A percentile compares a stretch with the other conserved stretches of the same genome.
These are phyloP conservation scores for Dichetophora obliterata DNA, from an alignment of 2,888 invertebrate genomes.

Conservation along the genomic window DNA sequence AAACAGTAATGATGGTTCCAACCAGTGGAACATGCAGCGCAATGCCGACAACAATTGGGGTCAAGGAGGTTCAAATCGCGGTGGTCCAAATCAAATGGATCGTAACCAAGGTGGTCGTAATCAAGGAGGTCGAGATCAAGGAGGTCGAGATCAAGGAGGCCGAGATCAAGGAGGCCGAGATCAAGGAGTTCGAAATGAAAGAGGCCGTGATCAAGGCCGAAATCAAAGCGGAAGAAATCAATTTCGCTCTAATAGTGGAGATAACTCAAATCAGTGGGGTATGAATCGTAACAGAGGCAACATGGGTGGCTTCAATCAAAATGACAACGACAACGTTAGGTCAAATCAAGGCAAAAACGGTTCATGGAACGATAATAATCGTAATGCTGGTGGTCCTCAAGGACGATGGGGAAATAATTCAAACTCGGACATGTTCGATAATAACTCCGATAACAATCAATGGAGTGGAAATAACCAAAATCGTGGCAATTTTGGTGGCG, in stretches of 20 bases:
- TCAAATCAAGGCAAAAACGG: constrained; percentile 27
- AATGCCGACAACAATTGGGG: constrained; percentile 1
- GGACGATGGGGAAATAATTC: constrained; percentile 34
- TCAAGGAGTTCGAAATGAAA: constrained; percentile 28
- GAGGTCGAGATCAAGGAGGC: constrained; percentile 22
- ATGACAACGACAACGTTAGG: constrained; percentile 38
- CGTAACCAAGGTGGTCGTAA: constrained; percentile 26
- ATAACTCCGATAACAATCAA: constrained; percentile 37
- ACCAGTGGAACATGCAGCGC: constrained; percentile 6
- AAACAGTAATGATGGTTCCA: neutral
- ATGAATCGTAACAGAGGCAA: constrained; percentile 17
- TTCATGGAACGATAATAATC: constrained; percentile 32
- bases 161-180: constrained; percentile 26
- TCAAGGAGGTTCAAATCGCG: constrained; percentile 2
- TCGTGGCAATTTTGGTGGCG: constrained; percentile 38
- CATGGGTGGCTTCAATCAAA: constrained; percentile 29
- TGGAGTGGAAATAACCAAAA: constrained; percentile 34
- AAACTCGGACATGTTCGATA: constrained; percentile 39
- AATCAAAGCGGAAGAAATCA: constrained; percentile 20
- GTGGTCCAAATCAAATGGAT: constrained; percentile 31
- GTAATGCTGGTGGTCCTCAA: constrained; percentile 33
- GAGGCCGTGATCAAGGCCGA: constrained; percentile 20
- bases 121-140: constrained; percentile 26
- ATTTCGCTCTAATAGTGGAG: constrained; percentile 21
- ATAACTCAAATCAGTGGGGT: constrained; percentile 21